phyloP scores from a whole-genome alignment of 1,140 invertebrate species.

The Lasioglossum albipes region DNA sequence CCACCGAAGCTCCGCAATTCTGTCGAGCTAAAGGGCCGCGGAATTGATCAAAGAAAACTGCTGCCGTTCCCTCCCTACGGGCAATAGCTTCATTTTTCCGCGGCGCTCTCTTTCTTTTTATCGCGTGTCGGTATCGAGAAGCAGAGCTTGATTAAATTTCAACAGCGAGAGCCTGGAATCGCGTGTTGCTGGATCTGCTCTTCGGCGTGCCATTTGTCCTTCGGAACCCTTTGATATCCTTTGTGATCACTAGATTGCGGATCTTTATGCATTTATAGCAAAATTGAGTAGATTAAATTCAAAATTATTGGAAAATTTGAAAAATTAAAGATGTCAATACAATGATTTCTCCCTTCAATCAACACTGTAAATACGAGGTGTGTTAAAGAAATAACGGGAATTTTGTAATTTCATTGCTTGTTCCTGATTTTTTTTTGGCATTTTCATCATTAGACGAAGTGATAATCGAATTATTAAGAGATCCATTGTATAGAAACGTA shows the following conservation, averaged over 20 bases:
- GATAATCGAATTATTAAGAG: too few species aligned
- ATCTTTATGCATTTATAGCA: too few species aligned
- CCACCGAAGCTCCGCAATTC: neutral
- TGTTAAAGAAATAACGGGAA: too few species aligned
- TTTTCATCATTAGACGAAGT: too few species aligned
- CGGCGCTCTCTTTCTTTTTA: neutral
- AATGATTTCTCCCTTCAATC: too few species aligned
- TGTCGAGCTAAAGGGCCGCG: neutral
- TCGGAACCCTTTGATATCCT: neutral
- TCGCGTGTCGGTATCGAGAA: slow-evolving; percentile 4
- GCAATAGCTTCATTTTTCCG: neutral
- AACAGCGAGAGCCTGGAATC: neutral
- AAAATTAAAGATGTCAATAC: too few species aligned
- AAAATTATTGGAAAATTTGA: too few species aligned
- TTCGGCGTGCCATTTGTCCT: neutral
- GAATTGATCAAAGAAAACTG: slow-evolving; percentile 18
- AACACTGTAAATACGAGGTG: too few species aligned
- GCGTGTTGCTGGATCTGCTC: neutral
- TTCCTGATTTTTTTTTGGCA: too few species aligned
- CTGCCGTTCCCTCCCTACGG: neutral
- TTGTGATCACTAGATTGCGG: neutral
- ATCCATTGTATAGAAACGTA: too few species aligned
- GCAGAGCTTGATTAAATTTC: slow-evolving; percentile 37
- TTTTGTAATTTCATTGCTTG: too few species aligned
- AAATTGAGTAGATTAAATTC: too few species aligned